Conservation (phyloP, 2,113 vertebrate species). For the Misgurnus mizolepis region DNA sequence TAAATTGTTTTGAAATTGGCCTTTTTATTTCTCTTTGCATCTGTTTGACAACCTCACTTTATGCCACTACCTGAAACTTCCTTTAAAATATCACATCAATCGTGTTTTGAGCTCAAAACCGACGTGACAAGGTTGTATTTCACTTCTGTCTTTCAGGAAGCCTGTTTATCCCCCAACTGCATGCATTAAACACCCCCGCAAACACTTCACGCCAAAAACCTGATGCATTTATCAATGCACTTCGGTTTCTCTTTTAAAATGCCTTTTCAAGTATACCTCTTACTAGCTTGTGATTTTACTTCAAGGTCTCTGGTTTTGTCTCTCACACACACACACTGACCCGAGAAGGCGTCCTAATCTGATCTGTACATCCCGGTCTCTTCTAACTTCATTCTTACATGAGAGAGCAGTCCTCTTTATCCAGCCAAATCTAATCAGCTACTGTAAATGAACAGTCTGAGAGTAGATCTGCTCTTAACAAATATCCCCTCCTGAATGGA, state of each 20-base stretch:
- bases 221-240: neutral
- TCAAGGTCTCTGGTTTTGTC: conserved; percentile 13
- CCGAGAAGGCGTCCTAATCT: conserved; percentile 45
- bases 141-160: conserved; percentile 1
- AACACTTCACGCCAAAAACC: neutral
- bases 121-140: conserved; percentile 42
- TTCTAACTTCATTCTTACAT: conserved; percentile 76
- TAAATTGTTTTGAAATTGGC: neutral
- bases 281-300: conserved; percentile 5
- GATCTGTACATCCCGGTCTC: conserved; percentile 51
- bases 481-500: conserved; percentile 57
- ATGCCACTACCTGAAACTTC: neutral
- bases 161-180: conserved; percentile 13
- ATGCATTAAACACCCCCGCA: conserved; percentile 23
- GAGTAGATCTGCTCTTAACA: conserved; percentile 65
- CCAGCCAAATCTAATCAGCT: conserved; percentile 77
- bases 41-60: conserved; percentile 19
- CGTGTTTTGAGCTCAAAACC: neutral
- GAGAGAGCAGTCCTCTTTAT: conserved; percentile 71
- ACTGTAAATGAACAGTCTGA: conserved; percentile 67
- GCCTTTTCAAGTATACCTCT: neutral
- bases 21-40: conserved; percentile 42
- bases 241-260: conserved; percentile 23
- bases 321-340: conserved; percentile 49
- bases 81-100: conserved; percentile 15